phyloP scores from a whole-genome alignment of 2,113 vertebrate species.

The Phoxinus phoxinus region DNA sequence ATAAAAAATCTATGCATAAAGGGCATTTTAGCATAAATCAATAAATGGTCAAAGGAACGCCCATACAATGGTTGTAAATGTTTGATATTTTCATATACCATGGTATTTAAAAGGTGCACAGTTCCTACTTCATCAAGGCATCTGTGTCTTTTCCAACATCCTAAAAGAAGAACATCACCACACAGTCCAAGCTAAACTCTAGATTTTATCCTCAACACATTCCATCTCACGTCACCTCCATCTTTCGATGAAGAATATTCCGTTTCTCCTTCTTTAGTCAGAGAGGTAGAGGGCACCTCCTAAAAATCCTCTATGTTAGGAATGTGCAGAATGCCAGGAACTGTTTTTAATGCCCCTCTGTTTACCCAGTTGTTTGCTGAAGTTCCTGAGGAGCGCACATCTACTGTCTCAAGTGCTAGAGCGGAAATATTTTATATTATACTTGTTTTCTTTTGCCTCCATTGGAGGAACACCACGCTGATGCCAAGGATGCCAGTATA shows the following conservation, averaged over 20 bases:
- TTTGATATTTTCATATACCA: background rate
- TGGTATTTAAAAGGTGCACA: background rate
- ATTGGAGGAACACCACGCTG: conserved; percentile 28
- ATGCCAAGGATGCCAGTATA: conserved; percentile 29
- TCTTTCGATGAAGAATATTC: conserved; percentile 27
- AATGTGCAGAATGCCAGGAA: conserved; percentile 53
- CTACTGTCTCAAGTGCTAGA: conserved; percentile 16
- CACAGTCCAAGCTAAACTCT: background rate
- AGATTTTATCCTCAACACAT: conserved; percentile 36
- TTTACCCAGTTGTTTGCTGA: conserved; percentile 39
- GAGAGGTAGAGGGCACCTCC: conserved; percentile 29
- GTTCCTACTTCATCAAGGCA: background rate
- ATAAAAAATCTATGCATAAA: background rate
- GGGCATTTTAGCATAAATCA: background rate
- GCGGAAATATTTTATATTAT: conserved; percentile 44
- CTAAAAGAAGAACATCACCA: background rate
- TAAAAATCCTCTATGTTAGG: conserved; percentile 40
- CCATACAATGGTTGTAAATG: background rate
- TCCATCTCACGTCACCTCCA: conserved; percentile 30
- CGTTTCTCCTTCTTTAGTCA: conserved; percentile 55
- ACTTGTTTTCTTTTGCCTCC: conserved; percentile 26
- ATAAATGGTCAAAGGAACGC: background rate
- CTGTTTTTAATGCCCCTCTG: conserved; percentile 47
- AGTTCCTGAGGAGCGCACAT: conserved; percentile 41
- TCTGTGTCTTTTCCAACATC: background rate